phyloP scores from a whole-genome alignment of 2,113 vertebrate genomes.

The Pachyramphus minor region DNA sequence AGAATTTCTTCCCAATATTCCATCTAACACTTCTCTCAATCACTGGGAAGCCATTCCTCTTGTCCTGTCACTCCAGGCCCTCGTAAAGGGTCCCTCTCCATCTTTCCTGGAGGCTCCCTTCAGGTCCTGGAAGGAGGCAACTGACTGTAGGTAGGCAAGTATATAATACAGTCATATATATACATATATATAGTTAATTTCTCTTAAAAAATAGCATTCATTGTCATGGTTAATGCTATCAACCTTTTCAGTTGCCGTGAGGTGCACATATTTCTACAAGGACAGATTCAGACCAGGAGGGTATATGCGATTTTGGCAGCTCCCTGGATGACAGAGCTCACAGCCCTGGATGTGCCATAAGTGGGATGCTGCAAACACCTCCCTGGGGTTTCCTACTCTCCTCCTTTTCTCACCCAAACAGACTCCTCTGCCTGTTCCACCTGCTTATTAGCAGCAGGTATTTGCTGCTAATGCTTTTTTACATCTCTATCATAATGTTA shows the following conservation, averaged over 20 bases:
- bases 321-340: background rate
- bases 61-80: background rate
- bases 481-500: background rate
- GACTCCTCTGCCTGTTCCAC: background rate
- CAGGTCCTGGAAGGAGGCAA: background rate
- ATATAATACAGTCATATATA: background rate
- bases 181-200: background rate
- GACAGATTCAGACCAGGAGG: rapidly evolving
- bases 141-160: background rate
- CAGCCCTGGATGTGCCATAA: rapidly evolving
- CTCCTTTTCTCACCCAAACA: background rate
- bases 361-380: rapidly evolving
- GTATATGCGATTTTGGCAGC: background rate
- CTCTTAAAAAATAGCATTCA: rapidly evolving
- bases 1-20: background rate
- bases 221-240: rapidly evolving
- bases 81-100: background rate
- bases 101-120: background rate
- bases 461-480: background rate
- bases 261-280: rapidly evolving
- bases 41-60: background rate
- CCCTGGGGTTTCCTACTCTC: background rate
- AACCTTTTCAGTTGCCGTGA: background rate
- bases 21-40: background rate
- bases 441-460: background rate